Base-by-base conservation (phyloP, 2,797 vertebrate species). In the Lemur catta region DNA sequence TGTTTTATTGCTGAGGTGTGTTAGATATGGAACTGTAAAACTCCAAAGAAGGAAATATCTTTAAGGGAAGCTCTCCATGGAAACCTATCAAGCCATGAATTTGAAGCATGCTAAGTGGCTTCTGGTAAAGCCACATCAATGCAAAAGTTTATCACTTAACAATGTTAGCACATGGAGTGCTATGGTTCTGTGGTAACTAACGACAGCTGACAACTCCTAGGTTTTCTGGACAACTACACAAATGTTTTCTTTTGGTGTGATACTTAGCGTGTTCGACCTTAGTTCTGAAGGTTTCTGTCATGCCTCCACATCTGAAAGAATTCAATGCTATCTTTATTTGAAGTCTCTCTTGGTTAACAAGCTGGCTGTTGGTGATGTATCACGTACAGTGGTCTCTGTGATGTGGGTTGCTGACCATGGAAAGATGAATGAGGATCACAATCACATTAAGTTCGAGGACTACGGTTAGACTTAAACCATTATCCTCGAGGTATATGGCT, bases 371-470 rank as follows among this genome's bases (percentile, higher is more conserved):
- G 86, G 82, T 90, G 96, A 94, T 61, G 65, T 94, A 87, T 97
- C 91, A 69, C 10, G 8, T 24, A 35, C 15, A 52, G 79, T 92
- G 78, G 81, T 88, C 94, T 96, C 92, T 98, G 61, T 95, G 97
- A 84, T 94, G 93, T 93, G 91, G 84, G 78, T 91, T 97, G 76
- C 35, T 4, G 8, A 75, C 80, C 93, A 80, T 1, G 22, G 69
- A 95, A 97, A 96, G 80, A 89, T 48, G 52, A 91, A 89, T 74
- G 69, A 85, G 97, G 78, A 88, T 88, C 78, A 18, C 93, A 94
- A 35, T 94, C 92, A 48, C n/a, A 12, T 93, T 95, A 94, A 91
- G 33, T 75, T 50, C 63, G 63, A 80, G 67, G 76, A 81, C 82
- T 82, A 91, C 43, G 41, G 82, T 96, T 75, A 82, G 65, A 93